Conservation (phyloP, 2,888 invertebrate genomes). For the Epinotia bilunana region DNA sequence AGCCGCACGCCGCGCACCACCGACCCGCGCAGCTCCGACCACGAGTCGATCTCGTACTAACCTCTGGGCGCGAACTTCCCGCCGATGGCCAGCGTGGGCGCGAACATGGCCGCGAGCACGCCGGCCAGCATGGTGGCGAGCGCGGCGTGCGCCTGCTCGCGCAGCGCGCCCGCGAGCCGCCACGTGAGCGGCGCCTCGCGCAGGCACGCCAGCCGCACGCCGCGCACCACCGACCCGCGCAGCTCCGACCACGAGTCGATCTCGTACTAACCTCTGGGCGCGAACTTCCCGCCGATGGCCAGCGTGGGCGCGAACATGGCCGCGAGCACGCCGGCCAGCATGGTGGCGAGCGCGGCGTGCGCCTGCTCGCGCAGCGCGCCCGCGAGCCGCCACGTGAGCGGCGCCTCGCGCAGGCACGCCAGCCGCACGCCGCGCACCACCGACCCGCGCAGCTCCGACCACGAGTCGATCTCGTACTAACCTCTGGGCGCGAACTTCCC, state of each 20-base stretch:
- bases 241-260: constrained; percentile 74
- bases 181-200: constrained; percentile 48
- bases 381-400: constrained; percentile 58
- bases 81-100: constrained; percentile 48
- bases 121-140: constrained; percentile 66
- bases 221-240: constrained; percentile 64
- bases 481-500: constrained; percentile 27
- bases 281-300: constrained; percentile 44
- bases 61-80: constrained; percentile 27
- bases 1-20: constrained; percentile 66
- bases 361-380: constrained; percentile 50
- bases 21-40: constrained; percentile 76
- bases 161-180: constrained; percentile 58
- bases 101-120: constrained; percentile 56
- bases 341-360: constrained; percentile 72
- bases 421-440: constrained; percentile 66
- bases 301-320: constrained; percentile 48
- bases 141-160: constrained; percentile 68
- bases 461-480: constrained; percentile 24
- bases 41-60: constrained; percentile 24
- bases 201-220: constrained; percentile 56
- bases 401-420: constrained; percentile 43
- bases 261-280: constrained; percentile 12
- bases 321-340: constrained; percentile 65
- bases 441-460: constrained; percentile 76